Evolutionary conservation across 2,888 invertebrate species (phyloP).

Genomic region (Eupithecia abbreviata): DNA sequence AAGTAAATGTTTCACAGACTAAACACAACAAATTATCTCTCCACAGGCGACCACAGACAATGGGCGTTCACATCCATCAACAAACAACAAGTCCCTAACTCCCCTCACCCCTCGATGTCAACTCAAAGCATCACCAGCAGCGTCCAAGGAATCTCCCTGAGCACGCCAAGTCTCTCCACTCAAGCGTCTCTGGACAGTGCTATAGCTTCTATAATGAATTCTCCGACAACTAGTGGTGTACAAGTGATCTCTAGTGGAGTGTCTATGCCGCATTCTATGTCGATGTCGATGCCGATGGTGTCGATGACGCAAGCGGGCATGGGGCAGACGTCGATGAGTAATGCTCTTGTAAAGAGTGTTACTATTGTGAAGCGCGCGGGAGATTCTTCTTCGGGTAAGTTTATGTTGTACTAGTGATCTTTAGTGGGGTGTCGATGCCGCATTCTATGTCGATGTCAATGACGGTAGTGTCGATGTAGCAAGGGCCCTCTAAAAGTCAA

Average conservation of each 20-base stretch:
- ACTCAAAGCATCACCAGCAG: conserved; percentile 72
- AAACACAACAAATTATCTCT: background rate
- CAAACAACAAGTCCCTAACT: conserved; percentile 60
- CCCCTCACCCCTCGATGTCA: conserved; percentile 59
- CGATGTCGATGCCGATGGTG: conserved; percentile 33
- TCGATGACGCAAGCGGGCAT: conserved; percentile 40
- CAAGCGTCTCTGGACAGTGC: conserved; percentile 75
- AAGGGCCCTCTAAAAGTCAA: conserved; percentile 16
- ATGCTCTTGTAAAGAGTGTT: conserved; percentile 71
- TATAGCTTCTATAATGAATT: conserved; percentile 75
- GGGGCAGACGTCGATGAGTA: conserved; percentile 55
- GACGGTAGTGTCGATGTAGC: conserved; percentile 37
- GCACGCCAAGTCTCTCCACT: conserved; percentile 63
- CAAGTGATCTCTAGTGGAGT: conserved; percentile 76
- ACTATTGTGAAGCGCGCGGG: conserved; percentile 75
- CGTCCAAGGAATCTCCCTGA: conserved; percentile 75
- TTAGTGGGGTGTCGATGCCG: conserved; percentile 67
- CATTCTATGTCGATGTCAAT: conserved; percentile 43
- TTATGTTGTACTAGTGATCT: conserved; percentile 69
- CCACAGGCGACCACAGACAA: conserved; percentile 72
- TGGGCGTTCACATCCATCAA: conserved; percentile 70
- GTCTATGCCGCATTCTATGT: conserved; percentile 55
- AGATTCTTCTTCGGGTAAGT: conserved; percentile 70
- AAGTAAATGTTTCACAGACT: background rate
- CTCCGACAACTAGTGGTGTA: conserved; percentile 66